Evolutionary conservation across 2,888 invertebrate genomes (phyloP).

Genomic region (Orchestes rusci): DNA sequence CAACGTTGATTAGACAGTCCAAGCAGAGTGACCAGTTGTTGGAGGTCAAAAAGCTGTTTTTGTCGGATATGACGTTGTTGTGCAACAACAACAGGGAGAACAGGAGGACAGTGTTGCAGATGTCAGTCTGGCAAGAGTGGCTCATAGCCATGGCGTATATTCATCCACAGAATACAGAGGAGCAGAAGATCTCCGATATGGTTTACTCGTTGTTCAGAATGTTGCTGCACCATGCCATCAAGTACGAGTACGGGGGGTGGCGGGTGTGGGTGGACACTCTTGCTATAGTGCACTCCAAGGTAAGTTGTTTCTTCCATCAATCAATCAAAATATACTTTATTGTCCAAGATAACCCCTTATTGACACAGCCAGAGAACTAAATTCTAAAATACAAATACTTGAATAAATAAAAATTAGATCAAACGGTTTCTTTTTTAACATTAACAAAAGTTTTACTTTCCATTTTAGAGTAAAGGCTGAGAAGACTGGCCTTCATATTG

Average conservation of each 20-base stretch:
- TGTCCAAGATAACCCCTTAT: too few relatives aligned
- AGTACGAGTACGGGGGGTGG: conserved; percentile 99
- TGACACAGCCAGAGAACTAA: too few relatives aligned
- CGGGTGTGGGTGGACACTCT: conserved; percentile 99
- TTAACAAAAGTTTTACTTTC: too few relatives aligned
- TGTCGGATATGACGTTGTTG: conserved; percentile 96
- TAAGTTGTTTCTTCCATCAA: too few relatives aligned
- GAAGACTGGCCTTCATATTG: too few relatives aligned
- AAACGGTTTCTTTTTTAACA: too few relatives aligned
- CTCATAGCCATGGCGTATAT: conserved; percentile 97
- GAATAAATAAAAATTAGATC: too few relatives aligned
- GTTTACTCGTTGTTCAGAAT: conserved; percentile 96
- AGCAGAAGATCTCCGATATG: conserved; percentile 96
- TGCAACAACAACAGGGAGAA: conserved; percentile 98
- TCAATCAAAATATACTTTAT: too few relatives aligned
- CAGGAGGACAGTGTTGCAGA: conserved; percentile 92
- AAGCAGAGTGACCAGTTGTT: conserved; percentile 86
- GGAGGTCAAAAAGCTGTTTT: conserved; percentile 92
- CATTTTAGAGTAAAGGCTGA: too few relatives aligned
- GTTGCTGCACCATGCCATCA: conserved; percentile 97
- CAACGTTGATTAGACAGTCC: conserved; percentile 92
- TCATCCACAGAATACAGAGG: conserved; percentile 90
- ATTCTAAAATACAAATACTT: too few relatives aligned
- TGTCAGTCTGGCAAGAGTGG: conserved; percentile 99
- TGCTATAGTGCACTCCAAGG: conserved; percentile 98